Percentiles rank a stretch among this genome's conserved stretches.
These are phyloP conservation scores for Meandrina meandrites DNA, from an alignment of 92 coral and sea anemone genomes.

Conservation along the genomic window DNA sequence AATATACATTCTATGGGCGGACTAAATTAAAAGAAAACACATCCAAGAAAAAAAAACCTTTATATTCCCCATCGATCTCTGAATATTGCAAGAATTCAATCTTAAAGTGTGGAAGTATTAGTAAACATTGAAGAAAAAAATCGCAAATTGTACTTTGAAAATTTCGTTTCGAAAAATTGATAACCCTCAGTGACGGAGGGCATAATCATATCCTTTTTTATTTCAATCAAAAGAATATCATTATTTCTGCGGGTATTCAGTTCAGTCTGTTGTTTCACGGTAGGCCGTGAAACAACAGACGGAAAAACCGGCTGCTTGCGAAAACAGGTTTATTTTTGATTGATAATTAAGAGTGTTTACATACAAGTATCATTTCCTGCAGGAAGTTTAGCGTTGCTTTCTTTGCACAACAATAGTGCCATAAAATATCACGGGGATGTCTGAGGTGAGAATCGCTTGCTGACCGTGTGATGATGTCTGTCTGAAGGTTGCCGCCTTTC, in stretches of 20 bases:
- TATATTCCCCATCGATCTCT: neutral
- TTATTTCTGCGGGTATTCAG: neutral
- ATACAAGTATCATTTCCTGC: slow-evolving; percentile 11
- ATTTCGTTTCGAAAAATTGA: neutral
- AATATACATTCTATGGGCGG: too few relatives aligned
- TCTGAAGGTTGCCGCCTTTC: neutral
- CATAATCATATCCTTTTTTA: neutral
- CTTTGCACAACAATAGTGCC: neutral
- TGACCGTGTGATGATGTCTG: neutral
- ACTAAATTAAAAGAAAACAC: too few relatives aligned
- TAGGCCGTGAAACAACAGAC: neutral
- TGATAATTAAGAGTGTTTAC: neutral
- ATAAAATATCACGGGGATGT: neutral
- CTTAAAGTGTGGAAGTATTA: neutral
- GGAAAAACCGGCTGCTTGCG: neutral
- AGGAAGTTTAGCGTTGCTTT: neutral
- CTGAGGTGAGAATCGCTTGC: neutral
- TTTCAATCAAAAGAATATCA: neutral
- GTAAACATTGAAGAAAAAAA: neutral
- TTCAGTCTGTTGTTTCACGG: neutral
- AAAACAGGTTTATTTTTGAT: neutral
- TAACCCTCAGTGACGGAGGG: neutral
- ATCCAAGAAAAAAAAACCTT: too few relatives aligned
- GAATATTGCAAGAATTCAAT: too few relatives aligned
- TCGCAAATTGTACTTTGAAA: neutral